Evolutionary conservation across 2,797 vertebrate genomes (phyloP).

Genomic region (Sebastes itinus): DNA sequence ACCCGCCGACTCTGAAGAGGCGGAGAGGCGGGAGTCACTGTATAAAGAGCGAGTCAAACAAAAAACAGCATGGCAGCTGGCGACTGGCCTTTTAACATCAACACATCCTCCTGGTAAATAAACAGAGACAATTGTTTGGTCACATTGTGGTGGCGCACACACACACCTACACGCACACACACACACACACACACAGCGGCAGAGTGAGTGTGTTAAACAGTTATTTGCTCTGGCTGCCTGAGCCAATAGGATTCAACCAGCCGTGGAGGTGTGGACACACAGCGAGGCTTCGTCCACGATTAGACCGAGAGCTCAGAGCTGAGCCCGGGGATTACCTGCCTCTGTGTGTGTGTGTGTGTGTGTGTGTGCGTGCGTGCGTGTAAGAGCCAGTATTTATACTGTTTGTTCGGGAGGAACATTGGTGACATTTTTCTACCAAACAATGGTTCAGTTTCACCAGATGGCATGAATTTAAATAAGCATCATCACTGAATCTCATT

Average conservation of each 20-base stretch:
- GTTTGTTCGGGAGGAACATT: background rate
- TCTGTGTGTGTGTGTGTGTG: background rate
- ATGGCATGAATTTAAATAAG: background rate
- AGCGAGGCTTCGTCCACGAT: constrained; percentile 59
- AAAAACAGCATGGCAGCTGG: constrained; percentile 41
- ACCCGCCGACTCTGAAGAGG: constrained; percentile 3
- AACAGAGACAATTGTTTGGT: constrained; percentile 65
- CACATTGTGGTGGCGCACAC: constrained; percentile 15
- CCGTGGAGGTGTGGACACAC: constrained; percentile 69
- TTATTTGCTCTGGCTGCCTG: constrained; percentile 77
- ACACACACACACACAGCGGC: background rate
- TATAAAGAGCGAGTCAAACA: constrained; percentile 44
- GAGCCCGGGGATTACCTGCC: constrained; percentile 64
- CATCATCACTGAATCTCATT: too few species aligned
- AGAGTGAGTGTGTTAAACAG: constrained; percentile 60
- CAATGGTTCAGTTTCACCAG: background rate
- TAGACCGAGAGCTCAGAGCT: constrained; percentile 61
- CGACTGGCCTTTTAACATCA: constrained; percentile 58
- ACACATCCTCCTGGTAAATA: constrained; percentile 55
- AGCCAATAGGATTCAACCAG: constrained; percentile 79
- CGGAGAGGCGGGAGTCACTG: background rate
- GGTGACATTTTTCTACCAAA: background rate
- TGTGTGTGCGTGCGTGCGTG: background rate
- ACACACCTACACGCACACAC: background rate
- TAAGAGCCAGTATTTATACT: background rate